Percentiles rank a stretch among this genome's conserved stretches.
Conservation (phyloP, 2,888 invertebrate genomes). For the Beris chalybata region DNA sequence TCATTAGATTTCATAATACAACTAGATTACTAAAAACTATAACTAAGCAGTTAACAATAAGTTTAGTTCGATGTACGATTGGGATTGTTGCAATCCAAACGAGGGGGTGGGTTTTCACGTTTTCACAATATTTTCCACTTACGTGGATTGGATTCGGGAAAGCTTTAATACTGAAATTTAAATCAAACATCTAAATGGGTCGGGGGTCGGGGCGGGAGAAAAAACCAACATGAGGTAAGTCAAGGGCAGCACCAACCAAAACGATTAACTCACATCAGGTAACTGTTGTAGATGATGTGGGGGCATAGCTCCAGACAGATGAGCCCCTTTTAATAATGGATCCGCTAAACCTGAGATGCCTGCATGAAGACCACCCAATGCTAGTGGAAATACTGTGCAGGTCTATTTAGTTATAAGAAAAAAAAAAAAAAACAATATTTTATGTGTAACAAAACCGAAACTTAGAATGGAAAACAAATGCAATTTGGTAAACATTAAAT, state of each 20-base stretch:
- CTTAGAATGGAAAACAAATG: constrained; percentile 10
- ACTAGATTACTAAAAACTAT: too few species aligned
- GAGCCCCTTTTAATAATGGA: constrained; percentile 58
- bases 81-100: too few species aligned
- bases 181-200: constrained; percentile 42
- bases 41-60: too few species aligned
- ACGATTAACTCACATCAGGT: constrained; percentile 57
- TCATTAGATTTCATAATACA: too few species aligned
- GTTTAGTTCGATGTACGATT: too few species aligned
- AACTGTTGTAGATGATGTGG: constrained; percentile 58
- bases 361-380: constrained; percentile 58
- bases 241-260: constrained; percentile 52
- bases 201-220: constrained; percentile 34
- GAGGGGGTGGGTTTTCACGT: too few species aligned
- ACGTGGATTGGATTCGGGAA: constrained; percentile 29
- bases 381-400: constrained; percentile 58
- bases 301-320: constrained; percentile 57
- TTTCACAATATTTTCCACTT: too few species aligned
- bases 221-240: constrained; percentile 13
- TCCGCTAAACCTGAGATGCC: constrained; percentile 58
- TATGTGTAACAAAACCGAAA: background rate
- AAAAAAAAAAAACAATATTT: constrained; percentile 42
- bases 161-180: constrained; percentile 34
- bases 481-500: constrained; percentile 4
- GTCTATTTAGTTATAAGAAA: constrained; percentile 54